Evolutionary conservation across 2,888 invertebrate genomes (phyloP).

Genomic region (Torymus tubicola): DNA sequence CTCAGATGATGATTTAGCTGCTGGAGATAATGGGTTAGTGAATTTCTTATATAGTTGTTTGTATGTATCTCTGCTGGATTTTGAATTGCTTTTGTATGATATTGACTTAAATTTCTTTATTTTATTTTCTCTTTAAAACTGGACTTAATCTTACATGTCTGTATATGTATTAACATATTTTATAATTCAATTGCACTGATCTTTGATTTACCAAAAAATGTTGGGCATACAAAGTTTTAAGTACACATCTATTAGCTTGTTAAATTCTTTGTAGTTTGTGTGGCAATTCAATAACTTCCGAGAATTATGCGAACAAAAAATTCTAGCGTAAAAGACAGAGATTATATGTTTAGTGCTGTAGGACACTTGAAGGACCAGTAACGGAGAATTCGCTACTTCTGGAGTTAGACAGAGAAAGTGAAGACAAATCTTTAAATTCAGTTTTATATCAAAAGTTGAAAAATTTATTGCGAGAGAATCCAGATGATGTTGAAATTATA

Average conservation of each 20-base stretch:
- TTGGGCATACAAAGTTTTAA: conserved; percentile 8
- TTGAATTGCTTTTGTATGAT: conserved; percentile 52
- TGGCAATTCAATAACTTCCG: conserved; percentile 51
- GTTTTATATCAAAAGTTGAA: conserved; percentile 66
- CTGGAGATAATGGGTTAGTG: conserved; percentile 69
- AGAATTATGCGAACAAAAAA: conserved; percentile 43
- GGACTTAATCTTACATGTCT: conserved; percentile 37
- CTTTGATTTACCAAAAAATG: not conserved
- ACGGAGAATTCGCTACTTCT: conserved; percentile 64
- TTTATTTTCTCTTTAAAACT: conserved; percentile 44
- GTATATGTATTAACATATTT: not conserved
- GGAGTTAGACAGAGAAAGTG: conserved; percentile 65
- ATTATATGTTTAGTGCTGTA: conserved; percentile 73
- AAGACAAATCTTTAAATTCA: conserved; percentile 60
- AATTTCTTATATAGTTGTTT: conserved; percentile 29
- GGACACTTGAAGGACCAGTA: conserved; percentile 67
- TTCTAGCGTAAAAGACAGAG: conserved; percentile 64
- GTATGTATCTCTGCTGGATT: conserved; percentile 47
- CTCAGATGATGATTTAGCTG: conserved; percentile 69
- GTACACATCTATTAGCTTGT: conserved; percentile 5
- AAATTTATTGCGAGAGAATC: conserved; percentile 64
- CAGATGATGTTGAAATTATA: conserved; percentile 68
- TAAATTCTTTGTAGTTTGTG: conserved; percentile 25
- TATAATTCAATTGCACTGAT: not conserved
- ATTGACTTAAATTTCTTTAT: not conserved